A percentile compares a stretch with the other conserved stretches of the same genome.
Conservation (phyloP, 1,140 invertebrate genomes). For the Lethrus apterus region DNA sequence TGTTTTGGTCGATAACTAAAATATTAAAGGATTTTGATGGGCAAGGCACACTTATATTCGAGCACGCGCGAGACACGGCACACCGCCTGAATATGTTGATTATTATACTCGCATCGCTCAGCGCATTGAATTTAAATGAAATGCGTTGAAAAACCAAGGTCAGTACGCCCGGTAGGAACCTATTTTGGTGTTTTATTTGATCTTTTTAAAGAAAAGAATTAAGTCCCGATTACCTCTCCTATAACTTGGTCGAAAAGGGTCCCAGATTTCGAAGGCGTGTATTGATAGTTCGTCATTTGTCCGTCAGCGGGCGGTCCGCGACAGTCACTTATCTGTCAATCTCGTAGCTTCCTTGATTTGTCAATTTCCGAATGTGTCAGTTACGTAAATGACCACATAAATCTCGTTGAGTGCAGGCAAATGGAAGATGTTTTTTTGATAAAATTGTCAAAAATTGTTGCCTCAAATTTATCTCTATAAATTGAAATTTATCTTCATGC, state of each 20-base stretch:
- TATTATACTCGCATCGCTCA: constrained; percentile 9
- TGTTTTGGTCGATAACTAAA: constrained; percentile 15
- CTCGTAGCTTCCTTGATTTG: constrained; percentile 19
- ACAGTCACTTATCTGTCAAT: constrained; percentile 20
- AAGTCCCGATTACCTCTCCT: background rate
- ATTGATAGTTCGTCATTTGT: constrained; percentile 17
- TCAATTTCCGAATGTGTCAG: constrained; percentile 20
- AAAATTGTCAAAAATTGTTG: too few species aligned
- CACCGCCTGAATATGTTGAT: constrained; percentile 26
- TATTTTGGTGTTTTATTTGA: constrained; percentile 1
- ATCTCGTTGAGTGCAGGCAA: too few species aligned
- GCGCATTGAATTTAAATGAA: constrained; percentile 16
- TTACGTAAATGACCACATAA: constrained; percentile 16
- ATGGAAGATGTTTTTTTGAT: too few species aligned
- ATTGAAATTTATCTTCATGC: too few species aligned
- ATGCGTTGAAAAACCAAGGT: constrained; percentile 1
- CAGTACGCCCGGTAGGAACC: background rate
- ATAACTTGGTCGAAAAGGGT: too few species aligned
- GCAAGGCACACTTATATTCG: constrained; percentile 20
- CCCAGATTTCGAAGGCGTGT: constrained; percentile 13
- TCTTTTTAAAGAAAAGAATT: constrained; percentile 1
- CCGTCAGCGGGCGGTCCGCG: constrained; percentile 11
- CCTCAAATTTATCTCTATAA: too few species aligned
- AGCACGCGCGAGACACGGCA: constrained; percentile 32
- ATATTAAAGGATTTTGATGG: constrained; percentile 22